These are phyloP conservation scores for Ianthella basta DNA, from an alignment of 37 sponge, comb jelly and placozoan genomes.

Conservation along the genomic window DNA sequence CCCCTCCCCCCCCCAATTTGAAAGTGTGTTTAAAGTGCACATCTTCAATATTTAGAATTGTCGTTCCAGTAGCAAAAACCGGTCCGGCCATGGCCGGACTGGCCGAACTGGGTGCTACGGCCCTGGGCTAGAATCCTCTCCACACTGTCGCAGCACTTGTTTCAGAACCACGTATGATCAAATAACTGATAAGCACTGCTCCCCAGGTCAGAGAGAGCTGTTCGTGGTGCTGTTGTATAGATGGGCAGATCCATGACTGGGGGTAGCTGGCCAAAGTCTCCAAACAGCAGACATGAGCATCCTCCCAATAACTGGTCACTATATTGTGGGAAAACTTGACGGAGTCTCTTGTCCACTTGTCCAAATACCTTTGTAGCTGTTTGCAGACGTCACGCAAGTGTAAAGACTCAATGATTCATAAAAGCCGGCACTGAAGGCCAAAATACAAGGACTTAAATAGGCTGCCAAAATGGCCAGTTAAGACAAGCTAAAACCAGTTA, in stretches of 20 bases:
- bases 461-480: too few species aligned
- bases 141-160: conserved; percentile 52
- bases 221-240: conserved; percentile 22
- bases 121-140: conserved; percentile 30
- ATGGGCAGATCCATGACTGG: conserved; percentile 35
- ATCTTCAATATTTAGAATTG: too few species aligned
- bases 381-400: too few species aligned
- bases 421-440: too few species aligned
- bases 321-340: conserved; percentile 48
- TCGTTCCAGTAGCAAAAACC: too few species aligned
- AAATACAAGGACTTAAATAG: too few species aligned
- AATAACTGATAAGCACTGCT: conserved; percentile 34
- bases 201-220: conserved; percentile 25
- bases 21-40: too few species aligned
- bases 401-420: too few species aligned
- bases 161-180: conserved; percentile 25
- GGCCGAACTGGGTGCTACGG: too few species aligned
- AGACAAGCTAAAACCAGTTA: too few species aligned
- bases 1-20: too few species aligned
- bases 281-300: conserved; percentile 60
- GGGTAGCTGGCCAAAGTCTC: conserved; percentile 59
- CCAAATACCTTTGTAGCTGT: conserved; percentile 59
- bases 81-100: too few species aligned
- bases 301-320: conserved; percentile 42
- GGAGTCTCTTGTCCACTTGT: conserved; percentile 50